Conservation (phyloP, 2,888 invertebrate species). For the Ophonus ardosiacus region DNA sequence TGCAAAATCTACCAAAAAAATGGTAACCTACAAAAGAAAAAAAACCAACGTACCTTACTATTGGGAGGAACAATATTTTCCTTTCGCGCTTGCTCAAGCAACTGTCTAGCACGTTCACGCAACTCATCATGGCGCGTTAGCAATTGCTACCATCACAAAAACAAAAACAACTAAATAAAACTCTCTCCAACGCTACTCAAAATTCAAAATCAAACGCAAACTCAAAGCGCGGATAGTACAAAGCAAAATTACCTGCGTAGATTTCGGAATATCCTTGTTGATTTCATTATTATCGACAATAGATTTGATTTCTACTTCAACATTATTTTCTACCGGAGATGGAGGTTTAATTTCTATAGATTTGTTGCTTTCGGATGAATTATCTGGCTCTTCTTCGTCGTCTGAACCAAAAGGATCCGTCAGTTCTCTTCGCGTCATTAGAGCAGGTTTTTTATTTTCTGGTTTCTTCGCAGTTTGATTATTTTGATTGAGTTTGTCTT, state of each 20-base stretch:
- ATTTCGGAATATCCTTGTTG: slow-evolving; percentile 72
- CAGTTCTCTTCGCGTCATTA: slow-evolving; percentile 92
- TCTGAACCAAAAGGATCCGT: slow-evolving; percentile 95
- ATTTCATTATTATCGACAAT: slow-evolving; percentile 69
- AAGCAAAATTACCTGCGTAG: slow-evolving; percentile 71
- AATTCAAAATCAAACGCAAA: slow-evolving; percentile 39
- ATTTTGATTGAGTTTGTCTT: slow-evolving; percentile 79
- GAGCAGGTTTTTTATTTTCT: slow-evolving; percentile 72
- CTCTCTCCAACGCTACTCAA: slow-evolving; percentile 60
- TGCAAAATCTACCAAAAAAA: slow-evolving; percentile 5
- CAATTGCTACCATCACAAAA: slow-evolving; percentile 80
- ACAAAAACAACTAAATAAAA: slow-evolving; percentile 66
- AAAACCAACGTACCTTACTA: slow-evolving; percentile 75
- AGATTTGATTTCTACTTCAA: slow-evolving; percentile 17
- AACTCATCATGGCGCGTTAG: slow-evolving; percentile 90
- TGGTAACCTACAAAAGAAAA: slow-evolving; percentile 35
- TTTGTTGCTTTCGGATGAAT: slow-evolving; percentile 65
- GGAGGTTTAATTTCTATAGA: slow-evolving; percentile 50
- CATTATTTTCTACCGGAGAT: background rate
- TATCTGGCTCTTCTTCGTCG: slow-evolving; percentile 85
- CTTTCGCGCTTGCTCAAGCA: slow-evolving; percentile 88
- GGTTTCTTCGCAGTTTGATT: slow-evolving; percentile 68
- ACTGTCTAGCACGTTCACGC: slow-evolving; percentile 88
- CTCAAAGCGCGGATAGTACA: slow-evolving; percentile 22
- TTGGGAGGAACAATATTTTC: slow-evolving; percentile 76